phyloP scores from a whole-genome alignment of 2,113 vertebrate genomes.

The Psophia crepitans region DNA sequence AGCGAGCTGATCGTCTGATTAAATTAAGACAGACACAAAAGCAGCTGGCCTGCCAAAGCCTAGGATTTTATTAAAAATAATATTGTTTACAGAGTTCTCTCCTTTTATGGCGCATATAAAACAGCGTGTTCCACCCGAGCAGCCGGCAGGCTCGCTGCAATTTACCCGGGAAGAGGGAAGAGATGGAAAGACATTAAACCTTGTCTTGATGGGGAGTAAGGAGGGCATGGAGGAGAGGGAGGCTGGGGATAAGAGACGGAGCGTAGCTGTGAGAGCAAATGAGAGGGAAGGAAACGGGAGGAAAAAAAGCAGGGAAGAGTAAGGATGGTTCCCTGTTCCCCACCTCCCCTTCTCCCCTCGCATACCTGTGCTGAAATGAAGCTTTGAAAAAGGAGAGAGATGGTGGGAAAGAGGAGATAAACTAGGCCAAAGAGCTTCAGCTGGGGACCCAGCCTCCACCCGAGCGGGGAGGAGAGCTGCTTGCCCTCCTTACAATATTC shows the following conservation, averaged over 20 bases:
- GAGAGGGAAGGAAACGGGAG: not conserved
- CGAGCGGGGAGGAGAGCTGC: not conserved
- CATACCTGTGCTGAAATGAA: not conserved
- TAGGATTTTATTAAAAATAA: slow-evolving; percentile 71
- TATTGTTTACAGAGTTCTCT: slow-evolving; percentile 58
- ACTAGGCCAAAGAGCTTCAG: slow-evolving; percentile 11
- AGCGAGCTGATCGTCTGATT: slow-evolving; percentile 61
- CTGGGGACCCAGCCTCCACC: not conserved
- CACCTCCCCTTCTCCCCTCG: not conserved
- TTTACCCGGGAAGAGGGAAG: not conserved
- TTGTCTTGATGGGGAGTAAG: not conserved
- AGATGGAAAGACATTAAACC: slow-evolving; percentile 48
- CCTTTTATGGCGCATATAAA: slow-evolving; percentile 58
- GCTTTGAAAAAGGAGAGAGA: not conserved
- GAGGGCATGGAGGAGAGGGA: not conserved
- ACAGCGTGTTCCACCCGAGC: slow-evolving; percentile 2
- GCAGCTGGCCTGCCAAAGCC: slow-evolving; percentile 58
- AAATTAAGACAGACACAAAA: slow-evolving; percentile 66
- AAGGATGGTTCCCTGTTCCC: not conserved
- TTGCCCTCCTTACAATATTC: slow-evolving; percentile 7
- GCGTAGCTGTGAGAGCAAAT: not conserved
- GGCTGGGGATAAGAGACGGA: not conserved
- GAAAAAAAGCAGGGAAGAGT: not conserved
- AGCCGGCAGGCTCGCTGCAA: not conserved
- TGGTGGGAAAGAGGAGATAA: not conserved